A percentile compares a stretch with the other conserved stretches of the same genome.
These are phyloP conservation scores for Coregonus ussuriensis DNA, from an alignment of 2,797 vertebrate species.

Conservation along the genomic window DNA sequence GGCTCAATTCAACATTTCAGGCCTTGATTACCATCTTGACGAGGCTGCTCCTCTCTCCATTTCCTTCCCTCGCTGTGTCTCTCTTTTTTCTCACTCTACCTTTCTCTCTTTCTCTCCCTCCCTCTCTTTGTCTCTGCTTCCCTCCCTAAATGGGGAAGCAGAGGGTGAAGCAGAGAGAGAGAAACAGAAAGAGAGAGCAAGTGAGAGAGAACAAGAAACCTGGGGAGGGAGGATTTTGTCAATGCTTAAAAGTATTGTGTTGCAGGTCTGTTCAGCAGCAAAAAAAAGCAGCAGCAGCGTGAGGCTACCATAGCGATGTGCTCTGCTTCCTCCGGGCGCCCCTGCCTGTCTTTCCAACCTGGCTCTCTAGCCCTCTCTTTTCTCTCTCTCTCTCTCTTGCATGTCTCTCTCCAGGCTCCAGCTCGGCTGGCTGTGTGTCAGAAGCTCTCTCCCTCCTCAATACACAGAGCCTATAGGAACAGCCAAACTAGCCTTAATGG, in stretches of 20 bases:
- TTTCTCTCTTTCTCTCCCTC: neutral
- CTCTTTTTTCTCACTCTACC: neutral
- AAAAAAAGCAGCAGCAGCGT: slow-evolving; percentile 27
- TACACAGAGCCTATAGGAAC: slow-evolving; percentile 7
- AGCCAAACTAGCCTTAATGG: slow-evolving; percentile 34
- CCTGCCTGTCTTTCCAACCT: no score
- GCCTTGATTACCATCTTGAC: slow-evolving; percentile 76
- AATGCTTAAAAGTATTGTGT: slow-evolving; percentile 24
- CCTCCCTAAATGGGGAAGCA: neutral
- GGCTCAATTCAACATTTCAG: slow-evolving; percentile 80
- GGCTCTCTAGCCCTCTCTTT: neutral
- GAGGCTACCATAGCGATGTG: neutral
- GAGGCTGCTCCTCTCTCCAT: slow-evolving; percentile 27
- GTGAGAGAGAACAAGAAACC: neutral
- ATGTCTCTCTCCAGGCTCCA: slow-evolving; percentile 11
- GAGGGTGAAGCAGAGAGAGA: neutral
- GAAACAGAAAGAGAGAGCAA: slow-evolving; percentile 1
- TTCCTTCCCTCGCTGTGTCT: slow-evolving; percentile 14
- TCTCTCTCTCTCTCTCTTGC: slow-evolving; percentile 11
- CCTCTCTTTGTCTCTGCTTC: neutral
- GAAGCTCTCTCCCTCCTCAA: slow-evolving; percentile 6
- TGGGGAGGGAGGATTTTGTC: slow-evolving; percentile 5
- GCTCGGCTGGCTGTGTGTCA: slow-evolving; percentile 26
- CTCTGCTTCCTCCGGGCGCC: neutral
- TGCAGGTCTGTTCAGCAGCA: slow-evolving; percentile 22